phyloP scores from a whole-genome alignment of 2,113 vertebrate species.

The Gallinago undulata region DNA sequence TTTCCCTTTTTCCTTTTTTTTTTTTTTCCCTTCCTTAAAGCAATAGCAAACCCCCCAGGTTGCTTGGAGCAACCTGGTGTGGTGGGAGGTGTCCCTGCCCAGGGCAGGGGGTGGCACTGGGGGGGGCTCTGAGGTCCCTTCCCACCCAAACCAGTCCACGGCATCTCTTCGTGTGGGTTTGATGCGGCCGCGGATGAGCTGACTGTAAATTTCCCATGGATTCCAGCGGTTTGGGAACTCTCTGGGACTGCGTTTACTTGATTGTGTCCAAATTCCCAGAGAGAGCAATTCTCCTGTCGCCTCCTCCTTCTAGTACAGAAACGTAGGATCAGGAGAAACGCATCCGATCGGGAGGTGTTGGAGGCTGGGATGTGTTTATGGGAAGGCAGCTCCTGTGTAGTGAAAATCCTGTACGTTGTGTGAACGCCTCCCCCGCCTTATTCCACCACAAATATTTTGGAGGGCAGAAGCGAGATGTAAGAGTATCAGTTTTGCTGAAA shows the following conservation, averaged over 20 bases:
- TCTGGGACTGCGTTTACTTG: not conserved
- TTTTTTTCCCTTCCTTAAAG: not conserved
- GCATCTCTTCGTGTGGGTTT: fast-evolving
- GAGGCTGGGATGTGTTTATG: not conserved
- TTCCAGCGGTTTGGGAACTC: not conserved
- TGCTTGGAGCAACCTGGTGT: no score
- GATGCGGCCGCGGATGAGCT: not conserved
- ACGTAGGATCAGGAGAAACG: not conserved
- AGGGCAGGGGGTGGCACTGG: no score
- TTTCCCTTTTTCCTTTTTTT: no score
- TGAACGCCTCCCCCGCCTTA: fast-evolving
- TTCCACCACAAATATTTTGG: fast-evolving
- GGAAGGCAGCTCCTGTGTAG: fast-evolving
- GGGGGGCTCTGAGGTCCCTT: no score
- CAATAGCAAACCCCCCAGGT: not conserved
- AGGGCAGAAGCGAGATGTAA: not conserved
- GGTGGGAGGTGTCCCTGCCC: no score
- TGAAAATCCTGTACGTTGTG: fast-evolving
- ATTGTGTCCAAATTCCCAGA: not conserved
- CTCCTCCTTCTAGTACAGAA: fast-evolving
- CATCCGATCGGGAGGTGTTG: fast-evolving
- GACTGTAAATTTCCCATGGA: not conserved
- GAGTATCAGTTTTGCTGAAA: not conserved
- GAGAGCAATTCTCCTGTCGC: not conserved
- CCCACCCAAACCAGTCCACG: no score